Evolutionary conservation across 35 echinoderm and acorn worm species (phyloP).

Genomic region (Heliocidaris tuberculata): DNA sequence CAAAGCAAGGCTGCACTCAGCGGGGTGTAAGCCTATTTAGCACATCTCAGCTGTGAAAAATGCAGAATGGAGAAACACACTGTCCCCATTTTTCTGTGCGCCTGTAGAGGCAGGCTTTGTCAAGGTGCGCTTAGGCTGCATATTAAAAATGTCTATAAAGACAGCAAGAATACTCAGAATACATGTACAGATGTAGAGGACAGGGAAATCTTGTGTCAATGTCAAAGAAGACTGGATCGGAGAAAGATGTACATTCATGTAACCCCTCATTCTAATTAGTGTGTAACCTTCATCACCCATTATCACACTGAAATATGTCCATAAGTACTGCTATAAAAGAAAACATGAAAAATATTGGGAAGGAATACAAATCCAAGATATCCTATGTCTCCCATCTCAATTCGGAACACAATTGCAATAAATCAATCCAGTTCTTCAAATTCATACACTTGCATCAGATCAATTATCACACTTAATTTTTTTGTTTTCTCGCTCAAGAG

Average conservation of each 20-base stretch:
- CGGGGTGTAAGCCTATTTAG: conserved; percentile 53
- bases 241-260: too few relatives aligned
- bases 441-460: background rate
- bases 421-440: background rate
- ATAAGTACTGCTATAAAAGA: background rate
- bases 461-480: background rate
- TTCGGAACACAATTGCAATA: background rate
- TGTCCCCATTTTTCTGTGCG: conserved; percentile 34
- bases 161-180: background rate
- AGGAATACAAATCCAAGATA: background rate
- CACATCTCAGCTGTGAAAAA: conserved; percentile 53
- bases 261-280: background rate
- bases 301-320: background rate
- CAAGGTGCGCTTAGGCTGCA: background rate
- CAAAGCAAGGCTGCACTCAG: conserved; percentile 44
- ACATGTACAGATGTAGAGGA: background rate
- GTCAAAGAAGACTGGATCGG: background rate
- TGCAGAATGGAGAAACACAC: conserved; percentile 21
- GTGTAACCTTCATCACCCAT: background rate
- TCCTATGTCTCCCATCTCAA: background rate
- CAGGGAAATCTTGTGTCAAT: background rate
- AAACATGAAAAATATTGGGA: background rate
- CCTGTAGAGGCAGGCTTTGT: conserved; percentile 31
- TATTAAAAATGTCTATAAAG: conserved; percentile 26
- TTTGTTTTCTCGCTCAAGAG: background rate